These are phyloP conservation scores for Anolis carolinensis DNA, from an alignment of 2,113 vertebrate genomes.

Conservation along the genomic window DNA sequence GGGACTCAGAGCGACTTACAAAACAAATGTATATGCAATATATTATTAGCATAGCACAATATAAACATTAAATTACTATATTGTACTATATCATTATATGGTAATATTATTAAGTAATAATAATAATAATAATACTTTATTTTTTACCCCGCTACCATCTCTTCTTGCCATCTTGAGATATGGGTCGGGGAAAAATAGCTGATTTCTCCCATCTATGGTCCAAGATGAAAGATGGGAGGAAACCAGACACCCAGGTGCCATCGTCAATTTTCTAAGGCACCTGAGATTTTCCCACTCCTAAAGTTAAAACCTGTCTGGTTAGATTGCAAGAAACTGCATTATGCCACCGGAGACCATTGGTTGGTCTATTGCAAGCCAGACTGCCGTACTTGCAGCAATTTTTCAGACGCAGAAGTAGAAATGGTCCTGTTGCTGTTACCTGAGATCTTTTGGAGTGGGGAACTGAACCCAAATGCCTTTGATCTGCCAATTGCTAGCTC, in stretches of 20 bases:
- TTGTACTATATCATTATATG: too few relatives aligned
- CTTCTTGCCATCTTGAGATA: too few relatives aligned
- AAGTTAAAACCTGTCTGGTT: background rate
- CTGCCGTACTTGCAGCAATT: background rate
- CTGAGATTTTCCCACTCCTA: background rate
- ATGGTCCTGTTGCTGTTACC: too few relatives aligned
- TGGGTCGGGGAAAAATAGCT: background rate
- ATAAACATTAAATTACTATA: too few relatives aligned
- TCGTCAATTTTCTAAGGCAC: background rate
- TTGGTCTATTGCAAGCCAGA: background rate
- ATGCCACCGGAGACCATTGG: too few relatives aligned
- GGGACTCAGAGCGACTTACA: too few relatives aligned
- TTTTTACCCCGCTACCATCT: too few relatives aligned
- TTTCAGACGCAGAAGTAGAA: background rate
- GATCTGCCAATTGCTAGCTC: background rate
- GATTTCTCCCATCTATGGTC: background rate
- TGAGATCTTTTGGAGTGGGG: background rate
- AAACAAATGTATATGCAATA: too few relatives aligned
- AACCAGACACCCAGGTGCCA: background rate
- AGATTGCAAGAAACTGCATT: background rate
- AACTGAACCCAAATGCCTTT: background rate
- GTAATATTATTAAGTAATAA: too few relatives aligned
- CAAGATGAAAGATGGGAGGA: background rate
- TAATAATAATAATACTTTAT: too few relatives aligned
- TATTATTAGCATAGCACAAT: too few relatives aligned